Evolutionary conservation across 2,113 vertebrate genomes (phyloP).

Genomic region (Sturnus vulgaris): DNA sequence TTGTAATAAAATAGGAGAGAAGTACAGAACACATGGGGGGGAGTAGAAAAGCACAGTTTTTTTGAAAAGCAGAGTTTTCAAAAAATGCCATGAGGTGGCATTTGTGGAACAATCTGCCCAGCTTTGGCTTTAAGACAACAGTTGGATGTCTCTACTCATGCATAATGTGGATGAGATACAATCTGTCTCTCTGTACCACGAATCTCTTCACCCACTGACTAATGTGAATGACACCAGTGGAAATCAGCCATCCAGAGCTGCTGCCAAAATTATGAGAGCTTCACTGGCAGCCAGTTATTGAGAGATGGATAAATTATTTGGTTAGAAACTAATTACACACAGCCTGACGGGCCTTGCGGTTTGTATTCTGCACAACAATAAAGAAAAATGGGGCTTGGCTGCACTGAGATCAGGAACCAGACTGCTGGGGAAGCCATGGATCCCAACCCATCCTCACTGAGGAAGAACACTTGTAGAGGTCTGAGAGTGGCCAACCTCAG

Average conservation of each 20-base stretch:
- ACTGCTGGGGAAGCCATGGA: background rate
- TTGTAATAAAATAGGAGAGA: background rate
- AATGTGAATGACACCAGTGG: constrained; percentile 44
- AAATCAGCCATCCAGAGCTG: constrained; percentile 22
- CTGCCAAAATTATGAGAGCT: constrained; percentile 39
- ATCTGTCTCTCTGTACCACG: background rate
- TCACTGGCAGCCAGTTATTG: constrained; percentile 41
- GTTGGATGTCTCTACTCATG: background rate
- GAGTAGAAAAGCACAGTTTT: background rate
- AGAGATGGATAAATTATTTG: constrained; percentile 53
- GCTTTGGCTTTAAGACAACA: background rate
- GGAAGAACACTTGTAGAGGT: background rate
- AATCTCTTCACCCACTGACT: constrained; percentile 29
- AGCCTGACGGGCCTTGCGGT: background rate
- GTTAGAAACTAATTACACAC: constrained; percentile 41
- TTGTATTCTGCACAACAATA: background rate
- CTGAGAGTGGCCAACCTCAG: background rate
- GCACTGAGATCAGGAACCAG: background rate
- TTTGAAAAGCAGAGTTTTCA: background rate
- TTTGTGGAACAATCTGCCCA: background rate
- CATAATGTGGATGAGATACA: constrained; percentile 2
- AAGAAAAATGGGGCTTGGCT: constrained; percentile 9
- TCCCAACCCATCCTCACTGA: background rate
- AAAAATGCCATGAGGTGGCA: background rate
- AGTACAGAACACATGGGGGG: background rate